A percentile compares a stretch with the other conserved stretches of the same genome.
These are phyloP conservation scores for Pandemis cinnamomeana DNA, from an alignment of 2,888 invertebrate species.

Conservation along the genomic window DNA sequence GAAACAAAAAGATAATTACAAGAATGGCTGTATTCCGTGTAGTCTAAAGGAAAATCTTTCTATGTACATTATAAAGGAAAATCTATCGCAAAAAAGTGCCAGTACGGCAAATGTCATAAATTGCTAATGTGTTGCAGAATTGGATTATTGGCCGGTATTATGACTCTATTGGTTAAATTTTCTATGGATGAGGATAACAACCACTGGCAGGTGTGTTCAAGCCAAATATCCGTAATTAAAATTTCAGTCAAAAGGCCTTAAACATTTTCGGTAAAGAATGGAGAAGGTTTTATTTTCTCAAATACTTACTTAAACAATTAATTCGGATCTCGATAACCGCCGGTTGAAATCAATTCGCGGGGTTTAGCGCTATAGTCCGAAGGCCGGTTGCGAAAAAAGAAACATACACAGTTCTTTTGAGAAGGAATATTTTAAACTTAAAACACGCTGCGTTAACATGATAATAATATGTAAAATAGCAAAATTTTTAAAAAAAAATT, in stretches of 20 bases:
- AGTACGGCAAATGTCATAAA: too few species aligned
- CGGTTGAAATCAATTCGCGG: slow-evolving; percentile 44
- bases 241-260: slow-evolving; percentile 20
- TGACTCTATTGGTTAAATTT: too few species aligned
- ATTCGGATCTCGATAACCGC: slow-evolving; percentile 42
- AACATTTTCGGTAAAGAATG: slow-evolving; percentile 14
- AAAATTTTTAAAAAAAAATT: too few species aligned
- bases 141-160: not conserved
- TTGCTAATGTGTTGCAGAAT: not conserved
- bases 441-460: too few species aligned
- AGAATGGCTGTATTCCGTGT: too few species aligned
- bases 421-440: too few species aligned
- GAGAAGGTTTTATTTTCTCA: slow-evolving; percentile 29
- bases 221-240: slow-evolving; percentile 24
- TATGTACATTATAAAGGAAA: too few species aligned
- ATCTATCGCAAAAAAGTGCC: too few species aligned
- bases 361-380: slow-evolving; percentile 31
- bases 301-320: slow-evolving; percentile 41
- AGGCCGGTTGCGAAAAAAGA: not conserved
- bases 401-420: not conserved
- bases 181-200: slow-evolving; percentile 6
- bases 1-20: too few species aligned
- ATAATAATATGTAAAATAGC: too few species aligned
- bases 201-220: not conserved
- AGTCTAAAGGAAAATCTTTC: too few species aligned